These are phyloP conservation scores for Brenthis ino DNA, from an alignment of 2,888 invertebrate genomes.

Conservation along the genomic window DNA sequence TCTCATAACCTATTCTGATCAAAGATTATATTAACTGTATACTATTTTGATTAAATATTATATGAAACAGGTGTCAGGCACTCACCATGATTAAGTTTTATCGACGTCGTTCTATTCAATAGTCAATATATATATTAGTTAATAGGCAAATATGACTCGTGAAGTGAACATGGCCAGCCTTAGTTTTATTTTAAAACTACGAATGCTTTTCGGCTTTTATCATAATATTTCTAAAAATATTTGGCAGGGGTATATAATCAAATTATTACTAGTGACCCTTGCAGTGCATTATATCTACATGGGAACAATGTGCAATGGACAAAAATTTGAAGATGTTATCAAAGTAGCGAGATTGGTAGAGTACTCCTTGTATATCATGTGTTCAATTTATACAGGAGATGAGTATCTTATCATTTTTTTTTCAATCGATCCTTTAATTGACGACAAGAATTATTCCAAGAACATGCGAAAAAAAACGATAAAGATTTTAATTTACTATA, in stretches of 20 bases:
- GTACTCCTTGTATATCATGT: slow-evolving; percentile 5
- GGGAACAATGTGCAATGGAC: background rate
- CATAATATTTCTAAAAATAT: slow-evolving; percentile 8
- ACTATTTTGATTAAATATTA: too few species aligned
- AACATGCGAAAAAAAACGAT: background rate
- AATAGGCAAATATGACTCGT: slow-evolving; percentile 11
- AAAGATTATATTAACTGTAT: too few species aligned
- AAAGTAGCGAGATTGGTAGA: background rate
- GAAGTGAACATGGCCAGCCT: background rate
- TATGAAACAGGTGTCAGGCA: slow-evolving; percentile 3
- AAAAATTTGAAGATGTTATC: background rate
- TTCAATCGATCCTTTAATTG: slow-evolving; percentile 15
- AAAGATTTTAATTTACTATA: slow-evolving; percentile 1
- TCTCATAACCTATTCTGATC: too few species aligned
- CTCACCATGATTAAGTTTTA: slow-evolving; percentile 20
- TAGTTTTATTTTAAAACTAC: slow-evolving; percentile 16
- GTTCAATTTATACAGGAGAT: slow-evolving; percentile 20
- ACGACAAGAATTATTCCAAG: slow-evolving; percentile 13
- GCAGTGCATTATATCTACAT: background rate
- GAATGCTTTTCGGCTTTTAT: slow-evolving; percentile 16
- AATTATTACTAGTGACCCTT: background rate
- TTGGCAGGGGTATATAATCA: slow-evolving; percentile 3
- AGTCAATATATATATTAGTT: background rate
- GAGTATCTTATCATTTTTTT: slow-evolving; percentile 22
- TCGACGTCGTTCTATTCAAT: slow-evolving; percentile 11